These are phyloP conservation scores for Carduelis carduelis DNA, from an alignment of 2,797 vertebrate genomes.

Conservation along the genomic window DNA sequence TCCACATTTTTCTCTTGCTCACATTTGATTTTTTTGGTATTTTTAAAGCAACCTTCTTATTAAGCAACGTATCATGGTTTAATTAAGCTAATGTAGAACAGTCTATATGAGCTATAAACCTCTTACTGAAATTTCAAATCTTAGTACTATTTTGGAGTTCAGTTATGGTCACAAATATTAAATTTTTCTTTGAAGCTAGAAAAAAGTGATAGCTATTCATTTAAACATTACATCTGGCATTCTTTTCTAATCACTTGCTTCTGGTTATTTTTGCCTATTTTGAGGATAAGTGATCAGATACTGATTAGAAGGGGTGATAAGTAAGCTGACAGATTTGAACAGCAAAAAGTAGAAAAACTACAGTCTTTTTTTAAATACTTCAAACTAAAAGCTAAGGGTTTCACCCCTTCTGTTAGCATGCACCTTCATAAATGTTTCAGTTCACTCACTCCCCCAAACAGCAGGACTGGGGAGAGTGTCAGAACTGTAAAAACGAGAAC, in stretches of 20 bases:
- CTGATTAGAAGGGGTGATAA: neutral
- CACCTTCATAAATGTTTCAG: neutral
- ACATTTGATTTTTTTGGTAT: neutral
- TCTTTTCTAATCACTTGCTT: neutral
- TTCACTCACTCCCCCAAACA: neutral
- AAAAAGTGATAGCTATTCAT: neutral
- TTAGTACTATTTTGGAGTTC: neutral
- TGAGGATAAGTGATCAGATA: neutral
- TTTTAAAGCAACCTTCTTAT: neutral
- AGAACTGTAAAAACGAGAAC: neutral
- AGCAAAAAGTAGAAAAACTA: neutral
- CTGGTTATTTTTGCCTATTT: neutral
- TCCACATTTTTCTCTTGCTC: neutral
- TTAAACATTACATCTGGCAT: neutral
- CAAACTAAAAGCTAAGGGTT: neutral
- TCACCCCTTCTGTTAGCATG: neutral
- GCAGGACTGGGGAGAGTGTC: neutral
- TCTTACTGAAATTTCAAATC: neutral
- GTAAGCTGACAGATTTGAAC: neutral
- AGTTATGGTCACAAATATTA: neutral
- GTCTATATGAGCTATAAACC: neutral
- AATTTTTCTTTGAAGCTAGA: neutral
- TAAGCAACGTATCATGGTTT: neutral
- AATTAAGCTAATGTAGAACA: neutral
- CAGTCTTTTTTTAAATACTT: neutral